Conservation (phyloP, 2,888 invertebrate genomes). For the Acleris cristana region DNA sequence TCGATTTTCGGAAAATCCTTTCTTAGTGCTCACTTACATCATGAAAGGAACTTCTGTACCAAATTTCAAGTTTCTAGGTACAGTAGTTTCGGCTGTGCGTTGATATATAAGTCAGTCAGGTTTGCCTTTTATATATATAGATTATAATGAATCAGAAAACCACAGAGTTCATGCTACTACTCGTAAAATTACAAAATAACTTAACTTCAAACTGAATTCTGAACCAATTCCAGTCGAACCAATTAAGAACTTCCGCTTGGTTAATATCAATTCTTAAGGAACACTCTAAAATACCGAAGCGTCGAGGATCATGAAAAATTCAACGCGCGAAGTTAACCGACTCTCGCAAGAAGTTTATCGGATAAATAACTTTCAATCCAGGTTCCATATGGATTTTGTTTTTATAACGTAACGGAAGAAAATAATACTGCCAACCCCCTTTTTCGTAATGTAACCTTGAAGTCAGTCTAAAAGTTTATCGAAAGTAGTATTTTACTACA, state of each 20-base stretch:
- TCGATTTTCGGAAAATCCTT: no score
- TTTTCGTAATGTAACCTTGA: neutral
- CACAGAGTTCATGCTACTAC: no score
- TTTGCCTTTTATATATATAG: no score
- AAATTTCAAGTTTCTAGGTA: no score
- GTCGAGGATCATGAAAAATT: slow-evolving; percentile 30
- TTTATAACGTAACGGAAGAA: neutral
- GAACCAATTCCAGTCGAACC: slow-evolving; percentile 3
- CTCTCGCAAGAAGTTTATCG: slow-evolving; percentile 31
- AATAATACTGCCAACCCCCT: neutral
- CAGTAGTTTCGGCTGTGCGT: no score
- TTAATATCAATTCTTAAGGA: slow-evolving; percentile 23
- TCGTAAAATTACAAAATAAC: no score
- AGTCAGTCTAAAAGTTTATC: no score
- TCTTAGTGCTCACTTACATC: no score
- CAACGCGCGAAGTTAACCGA: slow-evolving; percentile 30
- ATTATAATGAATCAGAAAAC: no score
- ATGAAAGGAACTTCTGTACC: no score
- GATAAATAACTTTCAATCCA: slow-evolving; percentile 28
- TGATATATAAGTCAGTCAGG: no score
- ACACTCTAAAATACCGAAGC: slow-evolving; percentile 28
- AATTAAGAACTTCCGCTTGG: slow-evolving; percentile 26
- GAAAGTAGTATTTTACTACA: no score
- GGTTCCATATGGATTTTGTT: slow-evolving; percentile 22
- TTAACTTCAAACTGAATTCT: neutral